These are phyloP conservation scores for Drosophila navojoa DNA, from an alignment of 1,140 invertebrate genomes.

Conservation along the genomic window DNA sequence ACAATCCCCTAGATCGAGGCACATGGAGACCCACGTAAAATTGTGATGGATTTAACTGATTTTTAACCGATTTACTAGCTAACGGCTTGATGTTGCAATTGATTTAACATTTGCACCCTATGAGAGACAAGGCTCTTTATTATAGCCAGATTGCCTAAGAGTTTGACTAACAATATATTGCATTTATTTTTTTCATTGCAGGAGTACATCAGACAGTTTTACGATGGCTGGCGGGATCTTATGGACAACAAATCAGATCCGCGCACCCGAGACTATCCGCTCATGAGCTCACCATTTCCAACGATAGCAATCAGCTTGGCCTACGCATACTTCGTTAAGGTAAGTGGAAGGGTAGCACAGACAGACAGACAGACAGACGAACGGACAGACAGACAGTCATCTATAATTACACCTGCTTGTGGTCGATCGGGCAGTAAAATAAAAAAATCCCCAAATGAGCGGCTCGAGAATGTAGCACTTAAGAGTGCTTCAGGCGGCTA, in stretches of 20 bases:
- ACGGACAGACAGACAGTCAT: conserved; percentile 11
- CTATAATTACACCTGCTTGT: conserved; percentile 16
- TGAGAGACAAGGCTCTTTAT: background rate
- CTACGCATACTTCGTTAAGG: conserved; percentile 92
- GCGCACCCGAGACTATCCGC: conserved; percentile 91
- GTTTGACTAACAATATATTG: conserved; percentile 36
- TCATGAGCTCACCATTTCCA: conserved; percentile 93
- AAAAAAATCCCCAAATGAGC: conserved; percentile 32
- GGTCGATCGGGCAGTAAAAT: background rate
- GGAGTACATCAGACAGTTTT: conserved; percentile 84
- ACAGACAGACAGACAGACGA: too few relatives aligned
- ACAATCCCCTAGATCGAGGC: conserved; percentile 10
- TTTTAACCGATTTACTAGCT: background rate
- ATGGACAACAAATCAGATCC: conserved; percentile 92
- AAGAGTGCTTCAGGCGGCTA: background rate
- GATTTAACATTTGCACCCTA: conserved; percentile 68
- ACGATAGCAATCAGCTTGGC: conserved; percentile 90
- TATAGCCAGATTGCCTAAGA: conserved; percentile 12
- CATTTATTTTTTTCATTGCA: conserved; percentile 39
- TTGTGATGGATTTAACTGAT: conserved; percentile 1
- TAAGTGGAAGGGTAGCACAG: conserved; percentile 74
- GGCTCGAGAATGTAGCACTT: conserved; percentile 26
- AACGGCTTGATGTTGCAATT: conserved; percentile 47
- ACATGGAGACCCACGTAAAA: background rate
- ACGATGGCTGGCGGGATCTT: conserved; percentile 87